Conservation (phyloP, 2,888 invertebrate species). For the Cotesia congregata region DNA sequence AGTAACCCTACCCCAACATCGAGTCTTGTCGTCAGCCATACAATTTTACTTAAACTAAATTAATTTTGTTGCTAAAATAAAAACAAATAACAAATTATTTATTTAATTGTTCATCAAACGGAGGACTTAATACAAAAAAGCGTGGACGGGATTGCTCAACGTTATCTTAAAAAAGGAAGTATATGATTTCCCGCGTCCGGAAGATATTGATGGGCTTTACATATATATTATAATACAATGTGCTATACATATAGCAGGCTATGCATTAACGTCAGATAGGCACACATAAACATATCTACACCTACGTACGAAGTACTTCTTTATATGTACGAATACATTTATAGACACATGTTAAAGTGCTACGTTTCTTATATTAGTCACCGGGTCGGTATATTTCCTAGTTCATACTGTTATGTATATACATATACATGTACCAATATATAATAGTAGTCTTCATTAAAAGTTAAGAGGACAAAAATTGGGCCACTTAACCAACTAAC, state of each 20-base stretch:
- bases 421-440: not conserved
- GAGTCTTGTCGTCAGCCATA: slow-evolving; percentile 32
- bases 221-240: not conserved
- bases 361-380: not conserved
- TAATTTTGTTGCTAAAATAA: not conserved
- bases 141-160: not conserved
- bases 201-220: slow-evolving; percentile 52
- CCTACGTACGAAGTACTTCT: not conserved
- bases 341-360: not conserved
- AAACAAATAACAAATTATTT: not conserved
- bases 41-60: not conserved
- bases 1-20: slow-evolving; percentile 49
- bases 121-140: not conserved
- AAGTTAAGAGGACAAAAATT: not conserved
- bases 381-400: not conserved
- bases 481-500: slow-evolving; percentile 1
- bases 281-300: not conserved
- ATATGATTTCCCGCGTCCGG: slow-evolving; percentile 53
- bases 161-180: slow-evolving; percentile 49
- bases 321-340: not conserved
- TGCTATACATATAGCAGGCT: not conserved
- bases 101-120: not conserved
- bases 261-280: not conserved
- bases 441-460: not conserved
- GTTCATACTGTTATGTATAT: not conserved